These are phyloP conservation scores for Phoxinus phoxinus DNA, from an alignment of 2,113 vertebrate species.

Conservation along the genomic window DNA sequence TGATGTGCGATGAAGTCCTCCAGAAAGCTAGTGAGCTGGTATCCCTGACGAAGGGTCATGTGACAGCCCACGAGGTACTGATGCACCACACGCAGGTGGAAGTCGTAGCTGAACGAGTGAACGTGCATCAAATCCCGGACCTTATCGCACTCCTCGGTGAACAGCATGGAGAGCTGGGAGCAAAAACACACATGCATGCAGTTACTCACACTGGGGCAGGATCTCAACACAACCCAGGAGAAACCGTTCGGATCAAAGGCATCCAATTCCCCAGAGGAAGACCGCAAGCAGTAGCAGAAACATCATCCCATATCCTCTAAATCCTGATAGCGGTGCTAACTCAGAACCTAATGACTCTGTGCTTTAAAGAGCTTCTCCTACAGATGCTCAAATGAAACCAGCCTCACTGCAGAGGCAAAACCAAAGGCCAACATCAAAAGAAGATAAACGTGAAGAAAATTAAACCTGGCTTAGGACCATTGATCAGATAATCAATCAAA, in stretches of 20 bases:
- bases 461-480: not conserved
- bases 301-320: not conserved
- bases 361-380: not conserved
- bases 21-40: conserved; percentile 94
- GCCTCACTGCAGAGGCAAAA: not conserved
- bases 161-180: conserved; percentile 94
- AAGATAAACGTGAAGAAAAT: not conserved
- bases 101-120: conserved; percentile 98
- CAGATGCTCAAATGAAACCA: conserved; percentile 6
- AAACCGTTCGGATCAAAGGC: not conserved
- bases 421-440: not conserved
- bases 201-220: not conserved
- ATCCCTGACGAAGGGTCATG: conserved; percentile 91
- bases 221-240: not conserved
- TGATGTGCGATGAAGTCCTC: conserved; percentile 94
- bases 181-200: conserved; percentile 34
- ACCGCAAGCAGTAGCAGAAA: conserved; percentile 3
- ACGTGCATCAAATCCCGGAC: conserved; percentile 97
- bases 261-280: conserved; percentile 21
- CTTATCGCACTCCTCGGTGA: conserved; percentile 97
- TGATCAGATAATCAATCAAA: not conserved
- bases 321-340: not conserved
- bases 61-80: conserved; percentile 93
- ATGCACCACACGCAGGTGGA: conserved; percentile 95
- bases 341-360: not conserved